Percentiles rank a stretch among this genome's conserved stretches.
Conservation (phyloP, 2,797 vertebrate species). For the Paramormyrops hopkinsi region DNA sequence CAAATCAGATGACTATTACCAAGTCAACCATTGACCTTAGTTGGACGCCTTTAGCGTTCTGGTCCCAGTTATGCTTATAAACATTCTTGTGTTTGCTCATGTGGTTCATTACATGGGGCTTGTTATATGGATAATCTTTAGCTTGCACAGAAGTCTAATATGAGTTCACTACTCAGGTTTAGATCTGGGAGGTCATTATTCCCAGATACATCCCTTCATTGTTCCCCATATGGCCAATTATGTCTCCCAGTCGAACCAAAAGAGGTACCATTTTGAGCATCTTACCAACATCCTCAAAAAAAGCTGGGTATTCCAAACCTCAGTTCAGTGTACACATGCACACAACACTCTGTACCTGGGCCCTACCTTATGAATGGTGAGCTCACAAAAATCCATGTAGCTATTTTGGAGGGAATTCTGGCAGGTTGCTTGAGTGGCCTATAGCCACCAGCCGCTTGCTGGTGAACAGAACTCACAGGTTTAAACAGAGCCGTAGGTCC, state of each 20-base stretch:
- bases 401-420: background rate
- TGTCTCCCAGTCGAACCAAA: background rate
- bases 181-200: no score
- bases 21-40: background rate
- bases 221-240: no score
- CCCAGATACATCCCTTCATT: no score
- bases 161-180: no score
- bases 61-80: background rate
- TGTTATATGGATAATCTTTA: no score
- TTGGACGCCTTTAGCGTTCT: background rate
- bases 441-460: background rate
- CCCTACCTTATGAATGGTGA: background rate
- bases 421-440: background rate
- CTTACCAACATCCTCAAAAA: background rate
- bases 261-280: background rate
- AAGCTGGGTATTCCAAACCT: background rate
- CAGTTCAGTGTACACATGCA: background rate
- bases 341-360: background rate
- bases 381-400: background rate
- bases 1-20: background rate
- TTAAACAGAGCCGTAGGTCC: background rate
- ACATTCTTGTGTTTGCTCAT: background rate
- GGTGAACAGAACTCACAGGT: background rate
- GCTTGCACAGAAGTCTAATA: no score
- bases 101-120: background rate